Percentiles rank a stretch among this genome's conserved stretches.
phyloP scores from a whole-genome alignment of 2,797 vertebrate species.

The Spinus olivaceus region DNA sequence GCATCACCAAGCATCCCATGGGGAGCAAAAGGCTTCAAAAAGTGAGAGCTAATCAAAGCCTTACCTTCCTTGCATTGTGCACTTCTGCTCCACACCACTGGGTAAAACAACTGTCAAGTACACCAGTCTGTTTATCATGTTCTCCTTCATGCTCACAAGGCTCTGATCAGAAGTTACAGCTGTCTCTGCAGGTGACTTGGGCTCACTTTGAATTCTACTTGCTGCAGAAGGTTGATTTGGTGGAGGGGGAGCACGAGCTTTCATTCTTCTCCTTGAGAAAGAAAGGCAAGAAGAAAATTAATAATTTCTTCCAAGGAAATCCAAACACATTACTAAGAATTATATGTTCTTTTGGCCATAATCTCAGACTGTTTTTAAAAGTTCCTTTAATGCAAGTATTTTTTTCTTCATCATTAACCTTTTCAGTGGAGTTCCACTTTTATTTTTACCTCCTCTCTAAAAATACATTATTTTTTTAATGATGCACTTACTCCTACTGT shows the following conservation, averaged over 20 bases:
- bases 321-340: background rate
- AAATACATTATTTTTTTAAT: background rate
- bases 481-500: background rate
- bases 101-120: slow-evolving; percentile 83
- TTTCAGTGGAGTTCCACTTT: background rate
- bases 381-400: background rate
- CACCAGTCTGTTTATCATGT: slow-evolving; percentile 74
- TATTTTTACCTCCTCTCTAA: slow-evolving; percentile 17
- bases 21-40: background rate
- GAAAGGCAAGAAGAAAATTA: background rate
- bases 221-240: slow-evolving; percentile 76
- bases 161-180: slow-evolving; percentile 61
- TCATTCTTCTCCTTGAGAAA: slow-evolving; percentile 84
- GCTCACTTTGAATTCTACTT: slow-evolving; percentile 72
- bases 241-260: slow-evolving; percentile 84
- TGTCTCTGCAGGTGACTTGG: slow-evolving; percentile 63
- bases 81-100: slow-evolving; percentile 77
- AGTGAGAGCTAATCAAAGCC: background rate
- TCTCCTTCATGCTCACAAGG: slow-evolving; percentile 81
- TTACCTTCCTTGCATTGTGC: slow-evolving; percentile 87
- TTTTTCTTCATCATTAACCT: background rate
- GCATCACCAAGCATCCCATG: background rate
- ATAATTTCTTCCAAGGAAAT: background rate
- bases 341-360: background rate
- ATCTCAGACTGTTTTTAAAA: background rate